phyloP scores from a whole-genome alignment of 92 coral and sea anemone genomes.

The Porites rus region DNA sequence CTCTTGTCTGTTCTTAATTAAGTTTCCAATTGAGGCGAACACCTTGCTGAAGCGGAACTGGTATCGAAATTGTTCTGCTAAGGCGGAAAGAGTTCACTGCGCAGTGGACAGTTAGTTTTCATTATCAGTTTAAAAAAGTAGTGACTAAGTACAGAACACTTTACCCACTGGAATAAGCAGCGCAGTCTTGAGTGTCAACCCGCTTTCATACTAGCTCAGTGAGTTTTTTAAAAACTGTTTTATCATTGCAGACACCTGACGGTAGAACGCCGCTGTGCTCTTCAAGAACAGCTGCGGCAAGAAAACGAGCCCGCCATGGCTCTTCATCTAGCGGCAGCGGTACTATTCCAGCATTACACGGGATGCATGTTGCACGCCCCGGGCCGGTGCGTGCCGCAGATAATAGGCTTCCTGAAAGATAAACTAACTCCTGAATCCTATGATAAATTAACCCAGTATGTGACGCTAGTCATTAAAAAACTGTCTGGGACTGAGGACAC shows the following conservation, averaged over 20 bases:
- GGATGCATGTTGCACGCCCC: constrained; percentile 95
- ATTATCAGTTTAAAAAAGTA: too few relatives aligned
- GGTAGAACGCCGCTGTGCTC: constrained; percentile 85
- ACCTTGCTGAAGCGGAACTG: too few relatives aligned
- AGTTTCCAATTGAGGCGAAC: too few relatives aligned
- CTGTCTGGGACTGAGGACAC: constrained; percentile 74
- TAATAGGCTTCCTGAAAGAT: constrained; percentile 75
- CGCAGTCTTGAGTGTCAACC: neutral
- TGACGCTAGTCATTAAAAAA: constrained; percentile 89
- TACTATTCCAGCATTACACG: constrained; percentile 92
- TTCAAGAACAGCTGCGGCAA: constrained; percentile 95
- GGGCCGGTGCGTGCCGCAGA: constrained; percentile 97
- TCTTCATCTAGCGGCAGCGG: constrained; percentile 88
- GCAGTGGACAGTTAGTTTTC: too few relatives aligned
- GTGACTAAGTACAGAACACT: too few relatives aligned
- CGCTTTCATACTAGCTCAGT: neutral
- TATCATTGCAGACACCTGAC: constrained; percentile 67
- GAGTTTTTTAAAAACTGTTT: neutral
- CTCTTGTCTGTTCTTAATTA: too few relatives aligned
- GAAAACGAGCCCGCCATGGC: constrained; percentile 97
- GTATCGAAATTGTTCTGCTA: too few relatives aligned
- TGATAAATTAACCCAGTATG: constrained; percentile 78
- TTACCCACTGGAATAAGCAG: too few relatives aligned
- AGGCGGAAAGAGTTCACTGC: too few relatives aligned
- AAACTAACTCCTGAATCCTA: constrained; percentile 82